Conservation (phyloP, 1,140 invertebrate genomes). For the Lucilia sericata region DNA sequence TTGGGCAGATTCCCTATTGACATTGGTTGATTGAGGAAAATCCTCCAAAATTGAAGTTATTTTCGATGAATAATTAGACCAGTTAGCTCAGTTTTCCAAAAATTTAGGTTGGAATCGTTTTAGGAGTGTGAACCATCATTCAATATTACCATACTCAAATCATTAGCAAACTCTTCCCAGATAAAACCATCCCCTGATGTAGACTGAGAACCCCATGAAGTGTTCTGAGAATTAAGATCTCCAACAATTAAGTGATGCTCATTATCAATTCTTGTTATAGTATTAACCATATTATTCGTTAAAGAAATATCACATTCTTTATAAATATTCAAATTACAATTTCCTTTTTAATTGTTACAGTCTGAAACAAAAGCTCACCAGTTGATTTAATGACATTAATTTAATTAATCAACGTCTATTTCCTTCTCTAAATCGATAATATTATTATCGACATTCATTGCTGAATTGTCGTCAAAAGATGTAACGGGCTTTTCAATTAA, state of each 20-base stretch:
- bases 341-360: neutral
- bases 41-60: too few relatives aligned
- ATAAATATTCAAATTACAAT: neutral
- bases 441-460: neutral
- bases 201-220: neutral
- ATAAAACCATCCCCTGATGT: neutral
- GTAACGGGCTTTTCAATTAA: neutral
- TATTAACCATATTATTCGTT: neutral
- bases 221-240: neutral
- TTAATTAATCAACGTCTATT: neutral
- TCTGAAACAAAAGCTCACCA: neutral
- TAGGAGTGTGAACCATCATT: neutral
- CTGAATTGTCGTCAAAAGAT: neutral
- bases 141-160: neutral
- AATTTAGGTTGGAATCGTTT: too few relatives aligned
- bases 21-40: too few relatives aligned
- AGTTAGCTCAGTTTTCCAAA: too few relatives aligned
- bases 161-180: constrained; percentile 5
- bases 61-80: too few relatives aligned
- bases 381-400: neutral
- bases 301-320: neutral
- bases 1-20: too few relatives aligned
- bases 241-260: neutral
- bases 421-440: too few relatives aligned
- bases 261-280: neutral